Conservation (phyloP, 2,888 invertebrate species). For the Steinernema carpocapsae region DNA sequence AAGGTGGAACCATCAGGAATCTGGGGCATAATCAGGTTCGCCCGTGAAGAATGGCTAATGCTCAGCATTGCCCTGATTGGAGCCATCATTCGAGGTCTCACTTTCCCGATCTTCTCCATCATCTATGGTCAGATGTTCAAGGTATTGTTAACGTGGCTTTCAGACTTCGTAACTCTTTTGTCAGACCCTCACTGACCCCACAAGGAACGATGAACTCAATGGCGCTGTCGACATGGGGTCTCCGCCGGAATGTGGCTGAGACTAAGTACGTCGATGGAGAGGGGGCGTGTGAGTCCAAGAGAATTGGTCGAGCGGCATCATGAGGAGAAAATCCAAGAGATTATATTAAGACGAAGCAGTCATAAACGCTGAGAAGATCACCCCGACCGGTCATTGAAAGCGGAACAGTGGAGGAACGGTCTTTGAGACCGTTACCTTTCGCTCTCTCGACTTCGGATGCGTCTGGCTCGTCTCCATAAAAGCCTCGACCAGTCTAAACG, state of each 20-base stretch:
- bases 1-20: constrained; percentile 41
- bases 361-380: too few relatives aligned
- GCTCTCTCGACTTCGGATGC: constrained; percentile 59
- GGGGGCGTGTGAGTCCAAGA: too few relatives aligned
- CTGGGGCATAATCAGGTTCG: constrained; percentile 48
- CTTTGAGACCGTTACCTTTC: too few relatives aligned
- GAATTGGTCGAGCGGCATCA: too few relatives aligned
- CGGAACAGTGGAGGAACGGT: too few relatives aligned
- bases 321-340: too few relatives aligned
- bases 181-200: constrained; percentile 31
- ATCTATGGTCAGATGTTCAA: constrained; percentile 43
- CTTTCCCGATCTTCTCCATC: constrained; percentile 41
- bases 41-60: constrained; percentile 42
- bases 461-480: constrained; percentile 52
- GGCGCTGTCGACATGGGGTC: constrained; percentile 35
- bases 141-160: constrained; percentile 15
- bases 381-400: too few relatives aligned
- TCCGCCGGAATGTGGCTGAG: too few relatives aligned
- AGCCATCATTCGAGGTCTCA: constrained; percentile 37
- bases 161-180: neutral
- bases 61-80: constrained; percentile 34
- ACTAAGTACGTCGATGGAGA: too few relatives aligned
- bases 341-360: too few relatives aligned
- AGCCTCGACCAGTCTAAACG: constrained; percentile 71
- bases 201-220: constrained; percentile 5